phyloP scores from a whole-genome alignment of 2,113 vertebrate genomes.

The Rhinoptilus africanus region DNA sequence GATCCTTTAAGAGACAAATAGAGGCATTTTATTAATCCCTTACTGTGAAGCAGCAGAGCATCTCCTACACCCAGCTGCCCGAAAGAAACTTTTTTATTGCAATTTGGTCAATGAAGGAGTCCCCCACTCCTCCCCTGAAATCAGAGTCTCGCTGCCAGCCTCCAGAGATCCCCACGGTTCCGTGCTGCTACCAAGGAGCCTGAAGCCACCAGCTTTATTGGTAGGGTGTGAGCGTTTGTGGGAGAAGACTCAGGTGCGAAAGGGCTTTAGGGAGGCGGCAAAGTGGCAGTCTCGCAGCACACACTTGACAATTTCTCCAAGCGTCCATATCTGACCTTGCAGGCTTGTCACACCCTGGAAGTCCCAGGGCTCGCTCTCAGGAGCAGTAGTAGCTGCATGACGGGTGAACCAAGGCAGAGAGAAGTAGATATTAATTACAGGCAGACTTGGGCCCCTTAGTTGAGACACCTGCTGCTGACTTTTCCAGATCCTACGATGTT shows the following conservation, averaged over 20 bases:
- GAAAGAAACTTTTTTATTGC: not conserved
- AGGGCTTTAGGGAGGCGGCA: not conserved
- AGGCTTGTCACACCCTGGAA: not conserved
- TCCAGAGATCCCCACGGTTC: not conserved
- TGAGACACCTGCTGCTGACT: not conserved
- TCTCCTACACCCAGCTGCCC: not conserved
- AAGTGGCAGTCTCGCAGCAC: not conserved
- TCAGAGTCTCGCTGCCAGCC: not conserved
- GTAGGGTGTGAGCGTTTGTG: fast-evolving
- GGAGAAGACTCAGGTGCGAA: not conserved
- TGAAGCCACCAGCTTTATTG: not conserved
- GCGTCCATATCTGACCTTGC: not conserved
- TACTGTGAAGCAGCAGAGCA: not conserved
- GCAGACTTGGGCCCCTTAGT: not conserved
- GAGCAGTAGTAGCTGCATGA: not conserved
- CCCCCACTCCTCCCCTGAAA: fast-evolving
- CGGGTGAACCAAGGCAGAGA: not conserved
- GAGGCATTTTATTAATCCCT: not conserved
- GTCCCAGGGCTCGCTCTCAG: not conserved
- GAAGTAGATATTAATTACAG: not conserved
- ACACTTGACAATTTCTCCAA: not conserved
- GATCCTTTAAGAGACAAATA: not conserved
- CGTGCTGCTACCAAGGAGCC: no score
- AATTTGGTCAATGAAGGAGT: not conserved
- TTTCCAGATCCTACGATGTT: not conserved